phyloP scores from a whole-genome alignment of 2,888 invertebrate genomes.

The Oscheius sp. region DNA sequence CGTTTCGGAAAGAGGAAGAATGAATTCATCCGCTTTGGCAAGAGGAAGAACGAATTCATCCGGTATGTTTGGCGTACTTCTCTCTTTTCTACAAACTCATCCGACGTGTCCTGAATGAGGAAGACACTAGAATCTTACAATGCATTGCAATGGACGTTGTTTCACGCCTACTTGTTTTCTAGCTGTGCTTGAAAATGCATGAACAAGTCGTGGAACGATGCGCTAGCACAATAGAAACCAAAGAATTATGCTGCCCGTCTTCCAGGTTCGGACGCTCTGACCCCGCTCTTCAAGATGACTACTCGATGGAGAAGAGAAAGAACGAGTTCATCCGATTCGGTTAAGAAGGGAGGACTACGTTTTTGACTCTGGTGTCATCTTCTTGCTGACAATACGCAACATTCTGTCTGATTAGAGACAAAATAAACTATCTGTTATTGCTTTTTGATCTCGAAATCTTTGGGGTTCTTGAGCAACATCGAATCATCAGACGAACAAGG shows the following conservation, averaged over 20 bases:
- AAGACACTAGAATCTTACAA: background rate
- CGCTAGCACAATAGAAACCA: conserved; percentile 4
- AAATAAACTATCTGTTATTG: conserved; percentile 27
- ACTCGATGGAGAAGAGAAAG: conserved; percentile 44
- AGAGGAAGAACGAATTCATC: conserved; percentile 58
- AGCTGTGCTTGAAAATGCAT: conserved; percentile 11
- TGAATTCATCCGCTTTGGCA: conserved; percentile 55
- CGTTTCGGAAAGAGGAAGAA: conserved; percentile 53
- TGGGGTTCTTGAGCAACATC: background rate
- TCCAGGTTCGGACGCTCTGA: conserved; percentile 43
- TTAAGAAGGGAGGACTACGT: background rate
- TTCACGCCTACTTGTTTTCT: conserved; percentile 21
- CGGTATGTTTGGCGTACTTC: no score
- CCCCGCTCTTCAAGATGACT: conserved; percentile 9
- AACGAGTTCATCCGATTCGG: conserved; percentile 61
- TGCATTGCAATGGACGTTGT: conserved; percentile 15
- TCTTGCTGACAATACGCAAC: conserved; percentile 10
- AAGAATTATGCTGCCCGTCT: background rate
- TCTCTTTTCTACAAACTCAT: no score
- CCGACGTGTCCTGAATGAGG: no score
- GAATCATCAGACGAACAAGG: background rate
- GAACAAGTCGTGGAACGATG: conserved; percentile 16
- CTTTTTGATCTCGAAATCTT: background rate
- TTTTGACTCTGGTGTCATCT: background rate
- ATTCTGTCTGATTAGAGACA: conserved; percentile 21